phyloP scores from a whole-genome alignment of 2,113 vertebrate species.

The Lipotes vexillifer region DNA sequence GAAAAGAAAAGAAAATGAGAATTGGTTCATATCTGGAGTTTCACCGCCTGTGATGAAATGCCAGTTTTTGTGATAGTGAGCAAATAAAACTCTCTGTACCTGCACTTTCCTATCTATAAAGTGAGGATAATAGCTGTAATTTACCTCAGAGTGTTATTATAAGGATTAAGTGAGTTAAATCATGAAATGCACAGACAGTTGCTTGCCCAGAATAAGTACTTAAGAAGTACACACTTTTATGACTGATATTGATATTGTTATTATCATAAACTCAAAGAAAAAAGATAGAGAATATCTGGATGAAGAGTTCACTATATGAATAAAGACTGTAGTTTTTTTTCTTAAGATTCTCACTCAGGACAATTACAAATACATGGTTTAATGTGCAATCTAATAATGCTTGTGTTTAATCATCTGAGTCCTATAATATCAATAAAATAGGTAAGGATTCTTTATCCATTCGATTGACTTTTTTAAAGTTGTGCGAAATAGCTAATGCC shows the following conservation, averaged over 20 bases:
- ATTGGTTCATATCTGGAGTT: neutral
- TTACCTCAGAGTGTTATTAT: neutral
- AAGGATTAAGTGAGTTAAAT: neutral
- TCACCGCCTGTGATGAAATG: neutral
- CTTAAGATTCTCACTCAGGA: neutral
- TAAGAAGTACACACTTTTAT: neutral
- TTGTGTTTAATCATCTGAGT: neutral
- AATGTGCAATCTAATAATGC: neutral
- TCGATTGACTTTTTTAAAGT: neutral
- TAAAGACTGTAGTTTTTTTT: neutral
- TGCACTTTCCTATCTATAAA: neutral
- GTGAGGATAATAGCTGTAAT: neutral
- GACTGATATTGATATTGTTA: neutral
- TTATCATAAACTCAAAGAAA: neutral
- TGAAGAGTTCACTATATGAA: neutral
- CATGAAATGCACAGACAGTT: neutral
- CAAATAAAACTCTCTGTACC: neutral
- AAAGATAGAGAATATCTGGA: neutral
- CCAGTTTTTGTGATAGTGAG: neutral
- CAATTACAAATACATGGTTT: neutral
- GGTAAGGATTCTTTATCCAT: neutral
- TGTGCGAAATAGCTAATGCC: neutral
- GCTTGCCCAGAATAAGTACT: neutral
- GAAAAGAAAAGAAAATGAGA: neutral
- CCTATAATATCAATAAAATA: neutral